Conservation (phyloP, 2,888 invertebrate genomes). For the Crossocerus cetratus region DNA sequence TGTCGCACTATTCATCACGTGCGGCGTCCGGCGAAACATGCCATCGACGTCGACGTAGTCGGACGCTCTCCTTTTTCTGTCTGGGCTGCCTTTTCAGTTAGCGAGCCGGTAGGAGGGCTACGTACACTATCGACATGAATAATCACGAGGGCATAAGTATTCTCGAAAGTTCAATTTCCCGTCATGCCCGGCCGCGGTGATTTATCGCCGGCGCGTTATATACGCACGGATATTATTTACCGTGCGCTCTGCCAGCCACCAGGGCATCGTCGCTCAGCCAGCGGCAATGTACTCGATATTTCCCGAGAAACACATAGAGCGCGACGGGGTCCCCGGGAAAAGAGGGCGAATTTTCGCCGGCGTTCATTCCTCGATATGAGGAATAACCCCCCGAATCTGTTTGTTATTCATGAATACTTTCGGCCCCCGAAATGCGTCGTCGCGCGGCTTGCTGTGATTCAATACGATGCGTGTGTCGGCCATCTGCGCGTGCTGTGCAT, state of each 20-base stretch:
- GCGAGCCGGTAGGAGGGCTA: constrained; percentile 33
- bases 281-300: constrained; percentile 31
- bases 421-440: constrained; percentile 8
- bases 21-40: constrained; percentile 39
- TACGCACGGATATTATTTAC: constrained; percentile 61
- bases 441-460: too few relatives aligned
- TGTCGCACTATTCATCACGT: constrained; percentile 45
- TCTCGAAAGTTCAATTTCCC: constrained; percentile 62
- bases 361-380: constrained; percentile 36
- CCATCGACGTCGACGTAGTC: constrained; percentile 9
- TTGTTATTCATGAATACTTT: constrained; percentile 45
- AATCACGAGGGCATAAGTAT: constrained; percentile 61
- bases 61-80: constrained; percentile 28
- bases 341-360: constrained; percentile 33
- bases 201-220: constrained; percentile 54
- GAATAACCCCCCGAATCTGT: constrained; percentile 40
- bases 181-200: constrained; percentile 47
- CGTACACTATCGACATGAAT: constrained; percentile 53
- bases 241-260: constrained; percentile 34
- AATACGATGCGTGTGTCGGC: not conserved
- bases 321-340: not conserved
- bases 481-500: not conserved
- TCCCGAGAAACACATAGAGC: not conserved
- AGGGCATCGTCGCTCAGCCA: not conserved
- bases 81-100: constrained; percentile 36